phyloP scores from a whole-genome alignment of 2,888 invertebrate genomes.

The Dione vanillae region DNA sequence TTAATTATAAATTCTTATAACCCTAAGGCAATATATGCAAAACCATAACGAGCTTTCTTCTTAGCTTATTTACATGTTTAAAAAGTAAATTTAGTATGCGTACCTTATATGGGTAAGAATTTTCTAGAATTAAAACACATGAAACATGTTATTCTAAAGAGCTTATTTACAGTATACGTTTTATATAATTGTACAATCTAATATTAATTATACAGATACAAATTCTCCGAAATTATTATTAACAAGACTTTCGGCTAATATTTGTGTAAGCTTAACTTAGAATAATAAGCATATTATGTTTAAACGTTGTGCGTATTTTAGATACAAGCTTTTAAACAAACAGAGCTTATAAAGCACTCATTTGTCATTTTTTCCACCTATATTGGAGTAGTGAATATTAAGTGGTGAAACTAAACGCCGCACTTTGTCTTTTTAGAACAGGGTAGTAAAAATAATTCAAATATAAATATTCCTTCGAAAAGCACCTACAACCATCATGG shows the following conservation, averaged over 20 bases:
- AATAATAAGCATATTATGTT: too few relatives aligned
- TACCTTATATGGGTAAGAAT: slow-evolving; percentile 23
- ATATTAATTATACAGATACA: too few relatives aligned
- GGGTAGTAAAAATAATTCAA: not conserved
- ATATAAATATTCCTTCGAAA: too few relatives aligned
- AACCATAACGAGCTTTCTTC: slow-evolving; percentile 25
- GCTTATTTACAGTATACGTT: not conserved
- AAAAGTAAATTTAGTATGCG: slow-evolving; percentile 36
- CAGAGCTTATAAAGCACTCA: too few relatives aligned
- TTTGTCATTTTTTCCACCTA: not conserved
- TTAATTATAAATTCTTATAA: not conserved
- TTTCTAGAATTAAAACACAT: slow-evolving; percentile 24
- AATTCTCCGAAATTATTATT: too few relatives aligned
- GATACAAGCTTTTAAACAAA: too few relatives aligned
- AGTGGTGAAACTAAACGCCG: not conserved
- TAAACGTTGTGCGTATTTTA: too few relatives aligned
- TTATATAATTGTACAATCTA: not conserved
- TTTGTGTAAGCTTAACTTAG: too few relatives aligned
- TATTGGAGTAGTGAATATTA: not conserved
- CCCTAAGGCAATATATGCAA: slow-evolving; percentile 4
- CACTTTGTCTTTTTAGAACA: not conserved
- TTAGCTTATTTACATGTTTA: slow-evolving; percentile 28
- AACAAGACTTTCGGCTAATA: too few relatives aligned
- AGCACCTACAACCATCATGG: too few relatives aligned
- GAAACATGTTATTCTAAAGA: slow-evolving; percentile 15